These are phyloP conservation scores for Trachelus stipa DNA, from an alignment of 2,888 invertebrate genomes.

Conservation along the genomic window DNA sequence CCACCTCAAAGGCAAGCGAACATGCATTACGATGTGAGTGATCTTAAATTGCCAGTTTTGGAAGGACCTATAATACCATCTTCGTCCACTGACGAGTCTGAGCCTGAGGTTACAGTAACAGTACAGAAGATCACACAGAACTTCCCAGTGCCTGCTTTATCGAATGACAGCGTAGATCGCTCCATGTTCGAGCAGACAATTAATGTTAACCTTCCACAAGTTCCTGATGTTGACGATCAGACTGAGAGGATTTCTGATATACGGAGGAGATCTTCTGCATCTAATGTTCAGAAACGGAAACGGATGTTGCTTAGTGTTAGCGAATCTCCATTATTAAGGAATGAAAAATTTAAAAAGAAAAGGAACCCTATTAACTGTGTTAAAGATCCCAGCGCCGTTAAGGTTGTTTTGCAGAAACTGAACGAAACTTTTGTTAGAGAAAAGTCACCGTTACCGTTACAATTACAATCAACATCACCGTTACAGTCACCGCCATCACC, in stretches of 20 bases:
- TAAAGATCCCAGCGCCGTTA: constrained; percentile 55
- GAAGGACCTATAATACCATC: constrained; percentile 32
- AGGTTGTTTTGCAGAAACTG: constrained; percentile 57
- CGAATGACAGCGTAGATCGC: not conserved
- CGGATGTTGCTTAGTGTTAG: constrained; percentile 18
- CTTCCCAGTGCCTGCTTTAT: not conserved
- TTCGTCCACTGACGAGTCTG: constrained; percentile 21
- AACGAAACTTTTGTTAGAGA: constrained; percentile 35
- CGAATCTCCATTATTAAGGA: constrained; percentile 19
- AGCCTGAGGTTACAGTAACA: constrained; percentile 47
- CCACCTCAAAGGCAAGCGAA: constrained; percentile 15
- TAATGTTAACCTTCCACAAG: not conserved
- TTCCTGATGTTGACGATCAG: not conserved
- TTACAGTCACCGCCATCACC: no score
- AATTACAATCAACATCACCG: no score
- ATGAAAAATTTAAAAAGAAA: constrained; percentile 24
- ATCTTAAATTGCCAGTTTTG: constrained; percentile 48
- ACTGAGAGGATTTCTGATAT: not conserved
- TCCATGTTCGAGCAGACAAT: not conserved
- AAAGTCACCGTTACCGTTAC: constrained; percentile 9
- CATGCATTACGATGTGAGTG: constrained; percentile 46
- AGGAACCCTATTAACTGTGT: constrained; percentile 9
- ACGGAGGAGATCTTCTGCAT: not conserved
- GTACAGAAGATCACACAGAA: constrained; percentile 28
- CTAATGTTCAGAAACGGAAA: not conserved